Base-by-base conservation (phyloP, 2,888 invertebrate species). In the Cistogaster globosa region DNA sequence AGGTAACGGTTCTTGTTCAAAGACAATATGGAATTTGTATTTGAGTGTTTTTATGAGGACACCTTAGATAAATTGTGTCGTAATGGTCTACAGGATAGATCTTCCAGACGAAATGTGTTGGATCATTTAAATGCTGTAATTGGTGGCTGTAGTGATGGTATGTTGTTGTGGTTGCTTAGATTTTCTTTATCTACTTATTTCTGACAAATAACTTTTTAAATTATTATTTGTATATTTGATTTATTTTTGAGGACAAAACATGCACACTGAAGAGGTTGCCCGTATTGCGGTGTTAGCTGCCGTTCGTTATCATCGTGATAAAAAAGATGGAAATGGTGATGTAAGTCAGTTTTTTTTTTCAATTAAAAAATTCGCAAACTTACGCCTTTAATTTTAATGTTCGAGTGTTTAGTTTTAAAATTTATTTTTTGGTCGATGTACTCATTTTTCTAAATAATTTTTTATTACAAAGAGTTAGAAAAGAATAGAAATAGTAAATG, bases 81-180 rank as follows among this genome's bases (percentile, higher is more conserved):
- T 12, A 96, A 95, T 91, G 94, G 95, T 87, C 93, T 97, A 71
- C 95, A 95, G 87, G 95, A 95, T 69, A 94, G 96, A 38, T 94
- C 95, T 88, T 96, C 95, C 88, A 94, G 97, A 48, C 93, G 95
- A 48, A 94, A 96, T 89, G 93, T 97, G 68, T 95, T 96, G 72
- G 95, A 96, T 90, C 97, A 96, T 92, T 95, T 97, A 88, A 96
- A 95, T 89, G 95, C 96, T 20, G 94, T 97, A 67, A 97, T 97
- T 87, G 94, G 95, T 88, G 97, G 96, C 84, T 96, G 96, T 90
- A 92, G 92, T 87, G 90, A 90, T 84, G 93, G 91, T 91, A 79
- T 83, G 88, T 87, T 14, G 9, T 20, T 8, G 20, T 36, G 62
- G 22, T 5, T 62, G 36, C 55, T 60, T 1, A 32, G 26, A 11